Base-by-base conservation (phyloP, 2,797 vertebrate species). In the Moxostoma hubbsi region DNA sequence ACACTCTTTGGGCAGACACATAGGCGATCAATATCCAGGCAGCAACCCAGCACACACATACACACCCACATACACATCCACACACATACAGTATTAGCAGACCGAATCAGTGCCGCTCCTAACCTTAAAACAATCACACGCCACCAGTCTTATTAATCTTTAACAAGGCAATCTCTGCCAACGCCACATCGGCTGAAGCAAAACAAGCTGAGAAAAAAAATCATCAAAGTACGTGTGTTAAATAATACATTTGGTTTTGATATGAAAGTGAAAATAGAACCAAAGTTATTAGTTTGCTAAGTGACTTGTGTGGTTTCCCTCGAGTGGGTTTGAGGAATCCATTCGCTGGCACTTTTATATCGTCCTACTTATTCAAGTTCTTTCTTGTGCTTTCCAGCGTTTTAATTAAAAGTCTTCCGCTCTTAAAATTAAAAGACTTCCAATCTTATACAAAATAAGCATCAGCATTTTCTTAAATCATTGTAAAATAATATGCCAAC, bases 131-230 rank as follows among this genome's bases (percentile, higher is more conserved):
- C 75, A 75, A 82, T 83, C 84, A 68, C 46, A 50, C 58, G 50
- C 82, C 70, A 68, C 81, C 65, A 54, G 78, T 84, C 83, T 86
- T 87, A 90, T 91, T 86, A 90, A 92, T 90, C 88, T 89, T 91
- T 91, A 90, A 90, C 79, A 84, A 89, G 83, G 85, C 86, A 90
- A 89, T 90, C 87, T 87, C 74, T 87, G 77, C 76, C 67, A 85
- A 68, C 82, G 74, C 81, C 82, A 81, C 79, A 63, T 79, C 75
- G 63, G 81, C 61, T 61, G 74, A 79, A 53, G 78, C 85, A 85
- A 88, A 89, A 86, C 82, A 89, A 86, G 85, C 75, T 79, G 54
- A 53, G 51, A 80, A 86, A 81, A 76, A 79, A 86, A 88, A 77
- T 81, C 82, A 88, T 86, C 86, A 85, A 85, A 77, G 82, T 83